Evolutionary conservation across 2,113 vertebrate species (phyloP), one percentile per base, ranked within the genome.

Genomic region (Chitala chitala): DNA sequence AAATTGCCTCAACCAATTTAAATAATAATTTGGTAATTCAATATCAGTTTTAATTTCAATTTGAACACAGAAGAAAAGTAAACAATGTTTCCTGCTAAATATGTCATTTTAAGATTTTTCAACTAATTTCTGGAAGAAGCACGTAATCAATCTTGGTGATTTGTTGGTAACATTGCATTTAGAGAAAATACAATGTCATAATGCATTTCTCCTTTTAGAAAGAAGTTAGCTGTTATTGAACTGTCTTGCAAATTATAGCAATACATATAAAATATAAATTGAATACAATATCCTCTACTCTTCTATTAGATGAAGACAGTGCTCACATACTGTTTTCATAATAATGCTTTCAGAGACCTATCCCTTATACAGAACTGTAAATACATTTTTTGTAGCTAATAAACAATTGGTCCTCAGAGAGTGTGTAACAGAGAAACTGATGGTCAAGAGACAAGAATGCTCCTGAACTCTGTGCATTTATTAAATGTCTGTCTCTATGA

Each of bases 361-460:
- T 66, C 44, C 40, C 20, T 40, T 66, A 46, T 66, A 66, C 29
- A 22, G 26, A 66, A 46, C n/a, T 66, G 64, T 66, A n/a, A 24
- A 40, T 44, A 24, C 64, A 66, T 33, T 66, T n/a, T 66, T 40
- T 24, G 38, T 46, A 20, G 59, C 31, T 63, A 36, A 63, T 63
- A 63, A 63, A 63, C 38, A 20, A 63, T 63, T 36, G 1, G 15
- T 51, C 48, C 48, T 51, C 2, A 51, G 48, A 2, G 20, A 8
- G 12, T 10, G 7, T 15, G 7, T 8, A 51, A 51, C 2, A 51
- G 20, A 51, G 20, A 10, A 20, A 51, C 7, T 51, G 12, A 48
- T 8, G 12, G 48, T 8, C 2, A 3, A 51, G 7, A 51, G 12
- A n/a, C n/a, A 8, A n/a, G n/a, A n/a, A n/a, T n/a, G n/a, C n/a